phyloP scores from a whole-genome alignment of 2,888 invertebrate species.

The Lasioglossum zephyrum region DNA sequence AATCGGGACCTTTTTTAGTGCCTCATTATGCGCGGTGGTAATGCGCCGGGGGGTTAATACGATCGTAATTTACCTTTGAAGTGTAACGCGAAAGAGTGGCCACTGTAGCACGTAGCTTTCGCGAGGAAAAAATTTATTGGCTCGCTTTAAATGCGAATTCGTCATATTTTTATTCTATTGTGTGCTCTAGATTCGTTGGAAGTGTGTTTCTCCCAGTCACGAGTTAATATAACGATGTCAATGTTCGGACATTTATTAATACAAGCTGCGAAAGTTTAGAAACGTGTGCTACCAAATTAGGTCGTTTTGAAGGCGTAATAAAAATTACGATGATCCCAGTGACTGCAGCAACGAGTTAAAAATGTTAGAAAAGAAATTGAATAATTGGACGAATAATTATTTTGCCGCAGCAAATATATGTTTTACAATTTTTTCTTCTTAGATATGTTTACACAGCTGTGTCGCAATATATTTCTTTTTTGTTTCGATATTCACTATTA shows the following conservation, averaged over 20 bases:
- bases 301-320: neutral
- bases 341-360: neutral
- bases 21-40: neutral
- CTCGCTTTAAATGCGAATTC: neutral
- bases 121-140: neutral
- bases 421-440: too few relatives aligned
- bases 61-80: neutral
- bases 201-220: neutral
- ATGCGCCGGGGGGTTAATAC: neutral
- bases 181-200: neutral
- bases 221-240: neutral
- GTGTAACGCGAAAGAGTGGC: neutral
- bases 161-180: neutral
- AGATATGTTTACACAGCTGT: too few relatives aligned
- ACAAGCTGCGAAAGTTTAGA: neutral
- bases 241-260: neutral
- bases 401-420: too few relatives aligned
- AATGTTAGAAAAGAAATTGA: neutral
- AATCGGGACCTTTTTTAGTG: neutral
- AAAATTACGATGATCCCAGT: neutral
- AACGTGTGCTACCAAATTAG: neutral
- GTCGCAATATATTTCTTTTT: too few relatives aligned
- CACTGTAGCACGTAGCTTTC: neutral
- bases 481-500: too few relatives aligned
- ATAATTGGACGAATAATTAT: too few relatives aligned